Evolutionary conservation across 2,888 invertebrate genomes (phyloP), one percentile per base, ranked within the genome.

Genomic region (Pharmacophagus antenor): DNA sequence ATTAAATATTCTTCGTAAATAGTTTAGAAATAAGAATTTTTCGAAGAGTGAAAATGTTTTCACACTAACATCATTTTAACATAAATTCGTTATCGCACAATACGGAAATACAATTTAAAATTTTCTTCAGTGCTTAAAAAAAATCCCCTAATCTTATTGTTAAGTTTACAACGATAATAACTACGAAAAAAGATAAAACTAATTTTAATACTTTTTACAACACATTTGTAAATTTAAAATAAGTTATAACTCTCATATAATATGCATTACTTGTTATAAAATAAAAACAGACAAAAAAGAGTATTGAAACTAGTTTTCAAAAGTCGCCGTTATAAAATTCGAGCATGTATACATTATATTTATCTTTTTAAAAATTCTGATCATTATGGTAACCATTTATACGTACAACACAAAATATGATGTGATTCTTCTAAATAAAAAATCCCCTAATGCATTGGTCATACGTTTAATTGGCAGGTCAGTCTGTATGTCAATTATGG

Each of bases 401-500:
- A 18, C 10, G 8, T 7, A 44, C 42, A 44, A 8, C 18, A 20
- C 42, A n/a, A n/a, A n/a, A n/a, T n/a, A 44, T 20, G 18, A 18
- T 8, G 2, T n/a, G 42, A 3, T 20, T 5, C n/a, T 44, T 2
- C 18, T 44, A 44, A 44, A 44, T 44, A 47, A 49, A 25, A 72
- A 71, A 70, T 58, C 59, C 54, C 63, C 65, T 68, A 65, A 68
- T 66, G 64, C 59, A 61, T 65, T 64, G 69, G 65, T 72, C 74
- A 76, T 77, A 72, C 77, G 70, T 79, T 77, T 88, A 89, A 89
- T 89, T 88, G 88, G 74, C 74, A 79, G 89, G 89, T 89, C 89
- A 89, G 86, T 84, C 88, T 80, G 85, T 82, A 84, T 85, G 88
- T 89, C 88, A 89, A 88, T 86, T 88, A 82, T 77, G 82, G 85